Evolutionary conservation across 2,888 invertebrate genomes (phyloP).

Genomic region (Cheilosia vernalis): DNA sequence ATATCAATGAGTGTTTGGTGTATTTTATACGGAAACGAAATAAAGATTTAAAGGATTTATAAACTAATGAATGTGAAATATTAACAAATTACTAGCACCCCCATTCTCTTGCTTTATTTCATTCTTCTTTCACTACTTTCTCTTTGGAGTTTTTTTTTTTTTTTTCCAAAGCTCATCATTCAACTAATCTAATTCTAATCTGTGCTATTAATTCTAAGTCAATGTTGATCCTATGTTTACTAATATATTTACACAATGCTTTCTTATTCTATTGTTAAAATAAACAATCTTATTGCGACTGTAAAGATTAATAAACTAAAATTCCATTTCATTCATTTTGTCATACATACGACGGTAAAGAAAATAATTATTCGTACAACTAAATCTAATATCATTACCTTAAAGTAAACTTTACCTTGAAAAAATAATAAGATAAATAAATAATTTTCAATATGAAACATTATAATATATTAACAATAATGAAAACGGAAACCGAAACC

Average conservation of each 20-base stretch:
- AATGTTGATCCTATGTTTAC: slow-evolving; percentile 50
- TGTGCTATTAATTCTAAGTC: slow-evolving; percentile 82
- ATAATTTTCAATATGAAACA: slow-evolving; percentile 15
- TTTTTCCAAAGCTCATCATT: slow-evolving; percentile 34
- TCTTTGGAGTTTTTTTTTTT: slow-evolving; percentile 13
- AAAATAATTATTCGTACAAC: slow-evolving; percentile 67
- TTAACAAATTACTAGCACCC: slow-evolving; percentile 36
- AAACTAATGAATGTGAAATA: slow-evolving; percentile 55
- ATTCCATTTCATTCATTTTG: slow-evolving; percentile 10
- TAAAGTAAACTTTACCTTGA: slow-evolving; percentile 71
- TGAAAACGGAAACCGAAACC: slow-evolving; percentile 15
- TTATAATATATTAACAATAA: slow-evolving; percentile 44
- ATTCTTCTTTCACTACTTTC: slow-evolving; percentile 37
- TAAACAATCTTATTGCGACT: slow-evolving; percentile 23
- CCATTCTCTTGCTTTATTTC: slow-evolving; percentile 45
- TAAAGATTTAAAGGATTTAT: slow-evolving; percentile 33
- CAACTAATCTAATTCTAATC: slow-evolving; percentile 78
- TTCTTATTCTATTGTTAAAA: slow-evolving; percentile 19
- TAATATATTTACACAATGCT: slow-evolving; percentile 40
- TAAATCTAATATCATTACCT: slow-evolving; percentile 71
- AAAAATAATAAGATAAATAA: slow-evolving; percentile 29
- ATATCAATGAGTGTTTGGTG: slow-evolving; percentile 73
- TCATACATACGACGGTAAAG: slow-evolving; percentile 2
- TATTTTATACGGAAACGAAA: slow-evolving; percentile 74
- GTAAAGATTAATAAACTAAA: slow-evolving; percentile 34